These are phyloP conservation scores for Galaxea fascicularis DNA, from an alignment of 92 coral and sea anemone species.

Conservation along the genomic window DNA sequence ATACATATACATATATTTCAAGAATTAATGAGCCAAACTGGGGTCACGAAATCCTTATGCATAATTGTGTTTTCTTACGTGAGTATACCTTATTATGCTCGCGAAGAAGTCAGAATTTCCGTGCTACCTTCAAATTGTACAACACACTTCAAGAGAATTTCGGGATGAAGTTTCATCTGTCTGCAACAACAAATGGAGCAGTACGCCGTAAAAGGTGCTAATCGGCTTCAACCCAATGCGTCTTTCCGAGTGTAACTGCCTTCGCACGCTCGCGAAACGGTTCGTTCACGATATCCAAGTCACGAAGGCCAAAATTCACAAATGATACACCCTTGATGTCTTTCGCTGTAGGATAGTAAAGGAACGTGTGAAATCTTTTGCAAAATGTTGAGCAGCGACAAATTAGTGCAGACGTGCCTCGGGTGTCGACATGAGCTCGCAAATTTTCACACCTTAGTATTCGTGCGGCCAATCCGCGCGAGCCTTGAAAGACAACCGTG, in stretches of 20 bases:
- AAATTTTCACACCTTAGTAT: conserved; percentile 54
- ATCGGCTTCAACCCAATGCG: background rate
- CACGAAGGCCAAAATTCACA: conserved; percentile 21
- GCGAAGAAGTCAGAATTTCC: background rate
- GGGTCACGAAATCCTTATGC: conserved; percentile 72
- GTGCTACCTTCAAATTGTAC: background rate
- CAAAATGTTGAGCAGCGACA: conserved; percentile 44
- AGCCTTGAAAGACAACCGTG: conserved; percentile 8
- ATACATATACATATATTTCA: too few relatives aligned
- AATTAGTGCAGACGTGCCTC: conserved; percentile 27
- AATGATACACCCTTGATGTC: background rate
- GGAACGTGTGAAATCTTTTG: conserved; percentile 61
- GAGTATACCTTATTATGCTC: background rate
- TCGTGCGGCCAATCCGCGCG: conserved; percentile 17
- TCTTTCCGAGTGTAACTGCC: background rate
- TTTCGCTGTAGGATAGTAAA: background rate
- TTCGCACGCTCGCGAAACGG: conserved; percentile 8
- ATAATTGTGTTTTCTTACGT: conserved; percentile 2
- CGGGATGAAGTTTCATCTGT: background rate
- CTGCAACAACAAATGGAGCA: conserved; percentile 1
- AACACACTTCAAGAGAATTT: background rate
- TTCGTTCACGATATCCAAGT: background rate
- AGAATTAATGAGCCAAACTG: conserved; percentile 79
- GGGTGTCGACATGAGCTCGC: conserved; percentile 27
- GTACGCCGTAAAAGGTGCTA: background rate